Conservation (phyloP, 2,888 invertebrate genomes). For the Drosophila borealis region DNA sequence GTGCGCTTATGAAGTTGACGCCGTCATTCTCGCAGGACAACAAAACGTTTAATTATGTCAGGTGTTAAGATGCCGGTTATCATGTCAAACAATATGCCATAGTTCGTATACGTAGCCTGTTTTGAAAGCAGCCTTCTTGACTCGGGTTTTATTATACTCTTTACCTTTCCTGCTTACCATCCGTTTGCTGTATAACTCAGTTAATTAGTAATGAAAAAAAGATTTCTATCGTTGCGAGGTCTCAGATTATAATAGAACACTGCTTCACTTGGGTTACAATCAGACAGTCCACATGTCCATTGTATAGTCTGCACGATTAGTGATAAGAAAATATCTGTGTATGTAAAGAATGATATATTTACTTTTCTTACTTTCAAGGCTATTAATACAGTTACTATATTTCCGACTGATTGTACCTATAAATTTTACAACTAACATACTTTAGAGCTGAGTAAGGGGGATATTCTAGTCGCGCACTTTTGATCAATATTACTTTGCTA, state of each 20-base stretch:
- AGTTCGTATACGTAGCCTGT: constrained; percentile 59
- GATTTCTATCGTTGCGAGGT: constrained; percentile 40
- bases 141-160: constrained; percentile 22
- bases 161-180: constrained; percentile 6
- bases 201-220: constrained; percentile 67
- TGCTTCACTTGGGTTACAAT: not conserved
- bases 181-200: constrained; percentile 43
- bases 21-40: constrained; percentile 40
- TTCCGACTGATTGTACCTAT: too few relatives aligned
- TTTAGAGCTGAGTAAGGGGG: not conserved
- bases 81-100: constrained; percentile 51
- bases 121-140: constrained; percentile 33
- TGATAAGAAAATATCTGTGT: too few relatives aligned
- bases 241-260: constrained; percentile 29
- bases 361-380: too few relatives aligned
- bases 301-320: too few relatives aligned
- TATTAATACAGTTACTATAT: too few relatives aligned
- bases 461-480: not conserved
- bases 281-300: too few relatives aligned
- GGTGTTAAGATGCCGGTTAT: constrained; percentile 76
- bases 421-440: too few relatives aligned
- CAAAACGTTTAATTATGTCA: constrained; percentile 79
- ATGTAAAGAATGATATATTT: too few relatives aligned
- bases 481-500: constrained; percentile 24
- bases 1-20: constrained; percentile 67